Evolutionary conservation across 2,797 vertebrate genomes (phyloP), one percentile per base, ranked within the genome.

Genomic region (Tadarida brasiliensis): DNA sequence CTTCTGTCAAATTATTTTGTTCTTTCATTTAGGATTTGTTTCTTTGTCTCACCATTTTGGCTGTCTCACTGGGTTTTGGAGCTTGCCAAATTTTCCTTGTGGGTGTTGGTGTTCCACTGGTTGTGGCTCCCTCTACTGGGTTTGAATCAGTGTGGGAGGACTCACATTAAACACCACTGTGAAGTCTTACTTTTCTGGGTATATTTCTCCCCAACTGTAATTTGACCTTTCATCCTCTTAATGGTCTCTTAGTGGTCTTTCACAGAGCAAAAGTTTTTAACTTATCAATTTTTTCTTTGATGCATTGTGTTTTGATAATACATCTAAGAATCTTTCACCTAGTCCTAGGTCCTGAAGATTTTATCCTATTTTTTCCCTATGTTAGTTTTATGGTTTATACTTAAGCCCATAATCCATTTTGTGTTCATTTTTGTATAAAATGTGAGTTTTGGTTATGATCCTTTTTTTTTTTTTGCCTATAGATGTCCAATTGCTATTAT

Each of bases 251-350:
- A 51, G 86, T 33, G 14, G 17, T 70, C 59, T 93, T 74, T 74
- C 83, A 87, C 61, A 57, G 24, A 77, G 54, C 19, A 71, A 57
- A 96, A 61, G 33, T 59, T 81, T 88, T 91, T 22, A 70, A 73
- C 54, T 71, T 68, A 90, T n/a, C 47, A 68, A 33, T 30, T 84
- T 94, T 92, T 77, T 33, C 44, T 90, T 94, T 68, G n/a, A 35
- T 70, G 30, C 11, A 44, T 59, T n/a, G 54, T 16, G 17, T 74
- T 85, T 87, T 47, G 16, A 19, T 76, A 74, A 35, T 68, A 91
- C 33, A 22, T 63, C 30, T 71, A 85, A 84, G 26, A 91, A 88
- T 3, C 51, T 19, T 67, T 44, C 26, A 6, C 39, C 30, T 67
- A 68, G 20, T 81, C 11, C 5, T 84, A 26, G 28, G 47, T 63